Evolutionary conservation across 2,797 vertebrate species (phyloP), one percentile per base, ranked within the genome.

Genomic region (Danio albolineatus): DNA sequence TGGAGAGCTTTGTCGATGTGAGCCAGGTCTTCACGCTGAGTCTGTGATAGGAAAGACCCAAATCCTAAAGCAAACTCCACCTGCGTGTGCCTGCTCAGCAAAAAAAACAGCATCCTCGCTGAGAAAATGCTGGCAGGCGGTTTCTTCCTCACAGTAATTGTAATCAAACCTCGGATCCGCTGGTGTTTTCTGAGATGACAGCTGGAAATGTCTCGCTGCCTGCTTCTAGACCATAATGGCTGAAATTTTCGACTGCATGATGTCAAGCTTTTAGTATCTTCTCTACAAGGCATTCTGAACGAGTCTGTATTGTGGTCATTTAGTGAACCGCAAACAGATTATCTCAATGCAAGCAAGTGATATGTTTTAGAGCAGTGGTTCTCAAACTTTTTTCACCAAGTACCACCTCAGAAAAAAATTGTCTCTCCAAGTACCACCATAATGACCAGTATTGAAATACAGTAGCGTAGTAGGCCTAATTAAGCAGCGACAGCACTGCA

Each of bases 31-130:
- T 65, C 51, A 41, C 12, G 13, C 49, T 69, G 39, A 21, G 39
- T 13, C 54, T 4, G 46, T 49, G 19, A 53, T 70, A 60, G 66
- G 51, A 53, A 53, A 80, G 65, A 79, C 39, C 60, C 57, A 78
- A 66, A 76, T 38, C 66, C 48, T 83, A 48, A 83, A 70, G 64
- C 54, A 43, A 46, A 76, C 38, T 53, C 51, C 61, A 80, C 82
- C 73, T 79, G 72, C 36, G 44, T 57, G 60, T 71, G 36, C 76
- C 65, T 73, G 53, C 71, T 82, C 54, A 41, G 54, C 76, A 73
- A 49, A 80, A 81, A 69, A 59, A 62, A 5, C 4, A 53, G 7
- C 59, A 13, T 66, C 74, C 61, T 38, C 12, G 1, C 53, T 69
- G 54, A 70, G 76, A 78, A 60, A 70, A 51, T 21, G 36, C 66